phyloP scores from a whole-genome alignment of 2,113 vertebrate genomes.

The Tachysurus fulvidraco region DNA sequence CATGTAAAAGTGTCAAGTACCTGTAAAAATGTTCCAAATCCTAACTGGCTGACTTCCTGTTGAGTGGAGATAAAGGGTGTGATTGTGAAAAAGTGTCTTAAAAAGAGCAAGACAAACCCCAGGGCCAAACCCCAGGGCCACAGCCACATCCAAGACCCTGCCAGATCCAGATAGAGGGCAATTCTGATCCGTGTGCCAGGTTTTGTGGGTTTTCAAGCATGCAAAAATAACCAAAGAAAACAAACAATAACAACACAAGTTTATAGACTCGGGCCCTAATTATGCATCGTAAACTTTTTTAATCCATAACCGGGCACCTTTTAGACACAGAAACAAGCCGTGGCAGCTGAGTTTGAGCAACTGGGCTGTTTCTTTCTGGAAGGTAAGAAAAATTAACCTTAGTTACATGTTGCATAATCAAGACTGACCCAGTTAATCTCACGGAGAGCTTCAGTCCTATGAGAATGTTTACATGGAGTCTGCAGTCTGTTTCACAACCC shows the following conservation, averaged over 20 bases:
- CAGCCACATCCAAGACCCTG: neutral
- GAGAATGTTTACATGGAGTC: slow-evolving; percentile 35
- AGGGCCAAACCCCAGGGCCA: neutral
- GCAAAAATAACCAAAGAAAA: neutral
- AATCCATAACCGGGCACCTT: neutral
- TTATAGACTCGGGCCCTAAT: neutral
- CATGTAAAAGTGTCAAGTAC: neutral
- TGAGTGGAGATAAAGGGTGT: neutral
- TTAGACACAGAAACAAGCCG: slow-evolving; percentile 30
- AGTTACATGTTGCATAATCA: slow-evolving; percentile 53
- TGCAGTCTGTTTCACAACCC: neutral
- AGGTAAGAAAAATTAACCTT: slow-evolving; percentile 53
- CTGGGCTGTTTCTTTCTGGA: slow-evolving; percentile 1
- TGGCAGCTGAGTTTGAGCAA: slow-evolving; percentile 30
- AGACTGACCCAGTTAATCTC: slow-evolving; percentile 53
- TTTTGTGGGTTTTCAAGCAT: neutral
- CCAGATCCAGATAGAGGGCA: neutral
- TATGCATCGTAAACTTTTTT: neutral
- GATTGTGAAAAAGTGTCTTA: neutral
- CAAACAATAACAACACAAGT: neutral
- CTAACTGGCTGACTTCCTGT: neutral
- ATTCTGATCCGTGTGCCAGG: neutral
- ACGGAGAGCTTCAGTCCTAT: slow-evolving; percentile 25
- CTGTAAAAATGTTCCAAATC: neutral
- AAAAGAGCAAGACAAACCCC: neutral